phyloP scores from a whole-genome alignment of 2,888 invertebrate genomes.

The Choreutis nemorana region DNA sequence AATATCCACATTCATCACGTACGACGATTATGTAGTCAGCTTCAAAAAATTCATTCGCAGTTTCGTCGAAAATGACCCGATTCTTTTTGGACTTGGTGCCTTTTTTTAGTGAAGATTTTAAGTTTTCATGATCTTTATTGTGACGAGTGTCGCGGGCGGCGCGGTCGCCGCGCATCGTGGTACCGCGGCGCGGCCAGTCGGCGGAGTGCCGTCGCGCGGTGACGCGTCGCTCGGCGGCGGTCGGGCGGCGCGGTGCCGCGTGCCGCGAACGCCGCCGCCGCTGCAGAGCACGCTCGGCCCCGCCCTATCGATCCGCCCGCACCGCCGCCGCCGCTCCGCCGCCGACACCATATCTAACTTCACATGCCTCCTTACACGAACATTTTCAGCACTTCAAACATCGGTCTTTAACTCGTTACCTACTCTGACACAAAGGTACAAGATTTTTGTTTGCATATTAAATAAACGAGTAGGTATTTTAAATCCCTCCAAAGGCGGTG shows the following conservation, averaged over 20 bases:
- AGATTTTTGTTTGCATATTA: too few species aligned
- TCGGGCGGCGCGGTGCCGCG: constrained; percentile 10
- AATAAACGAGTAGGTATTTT: too few species aligned
- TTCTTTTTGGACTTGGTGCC: constrained; percentile 76
- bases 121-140: constrained; percentile 69
- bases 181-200: constrained; percentile 39
- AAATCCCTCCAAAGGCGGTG: too few species aligned
- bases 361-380: too few species aligned
- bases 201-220: constrained; percentile 26
- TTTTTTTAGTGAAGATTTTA: constrained; percentile 80
- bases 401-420: too few species aligned
- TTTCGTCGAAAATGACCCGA: constrained; percentile 88
- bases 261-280: constrained; percentile 29
- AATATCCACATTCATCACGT: constrained; percentile 83
- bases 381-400: too few species aligned
- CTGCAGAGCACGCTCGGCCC: constrained; percentile 34
- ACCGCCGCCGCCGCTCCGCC: constrained; percentile 16
- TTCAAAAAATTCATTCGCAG: constrained; percentile 89
- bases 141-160: constrained; percentile 61
- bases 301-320: constrained; percentile 44
- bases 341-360: too few species aligned
- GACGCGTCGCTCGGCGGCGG: constrained; percentile 13
- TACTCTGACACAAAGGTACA: too few species aligned
- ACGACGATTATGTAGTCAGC: constrained; percentile 92
- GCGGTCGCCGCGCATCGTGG: constrained; percentile 61